These are phyloP conservation scores for Hydrocynus forskahlii DNA, from an alignment of 2,797 vertebrate species.

Conservation along the genomic window DNA sequence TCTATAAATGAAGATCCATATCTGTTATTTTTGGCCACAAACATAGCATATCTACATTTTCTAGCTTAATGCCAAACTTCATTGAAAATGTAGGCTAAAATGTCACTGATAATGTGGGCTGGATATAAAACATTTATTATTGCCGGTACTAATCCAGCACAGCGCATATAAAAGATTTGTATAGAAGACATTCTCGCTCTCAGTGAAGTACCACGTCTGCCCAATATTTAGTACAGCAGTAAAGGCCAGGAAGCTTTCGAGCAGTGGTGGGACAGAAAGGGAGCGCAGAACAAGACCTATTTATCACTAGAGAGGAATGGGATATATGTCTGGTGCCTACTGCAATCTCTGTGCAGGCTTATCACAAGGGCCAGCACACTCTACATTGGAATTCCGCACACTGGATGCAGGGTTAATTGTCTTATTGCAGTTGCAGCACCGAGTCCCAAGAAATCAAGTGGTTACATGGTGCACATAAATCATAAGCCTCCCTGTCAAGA, in stretches of 20 bases:
- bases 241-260: slow-evolving; percentile 14
- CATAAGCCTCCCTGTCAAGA: slow-evolving; percentile 73
- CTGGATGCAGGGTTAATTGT: slow-evolving; percentile 75
- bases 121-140: too few species aligned
- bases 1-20: too few species aligned
- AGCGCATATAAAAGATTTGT: background rate
- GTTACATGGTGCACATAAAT: slow-evolving; percentile 74
- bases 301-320: slow-evolving; percentile 58
- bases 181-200: background rate
- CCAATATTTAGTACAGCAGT: slow-evolving; percentile 5
- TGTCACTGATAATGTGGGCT: too few species aligned
- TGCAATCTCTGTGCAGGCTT: slow-evolving; percentile 74
- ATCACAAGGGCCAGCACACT: slow-evolving; percentile 42
- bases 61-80: too few species aligned
- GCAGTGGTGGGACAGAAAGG: slow-evolving; percentile 48
- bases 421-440: slow-evolving; percentile 70
- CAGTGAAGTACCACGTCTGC: background rate
- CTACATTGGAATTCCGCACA: slow-evolving; percentile 71
- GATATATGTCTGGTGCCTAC: slow-evolving; percentile 66
- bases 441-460: slow-evolving; percentile 79
- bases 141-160: background rate
- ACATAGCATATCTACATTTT: too few species aligned
- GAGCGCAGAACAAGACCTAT: slow-evolving; percentile 49
- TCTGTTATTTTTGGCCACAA: too few species aligned
- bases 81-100: too few species aligned